Evolutionary conservation across 2,888 invertebrate species (phyloP).

Genomic region (Merodon equestris): DNA sequence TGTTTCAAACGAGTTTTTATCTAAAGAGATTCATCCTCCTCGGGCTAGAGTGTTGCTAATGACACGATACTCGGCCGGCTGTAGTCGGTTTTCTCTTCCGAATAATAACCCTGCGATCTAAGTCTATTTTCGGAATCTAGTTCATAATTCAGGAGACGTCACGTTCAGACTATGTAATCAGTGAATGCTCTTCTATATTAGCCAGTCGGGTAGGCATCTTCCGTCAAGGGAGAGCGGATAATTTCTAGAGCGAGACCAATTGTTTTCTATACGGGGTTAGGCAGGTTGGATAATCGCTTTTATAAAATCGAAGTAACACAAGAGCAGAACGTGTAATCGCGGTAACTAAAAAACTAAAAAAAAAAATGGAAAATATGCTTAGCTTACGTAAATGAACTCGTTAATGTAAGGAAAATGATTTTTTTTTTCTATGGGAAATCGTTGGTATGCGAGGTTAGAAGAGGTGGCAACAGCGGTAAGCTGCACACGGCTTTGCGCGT

Average conservation of each 20-base stretch:
- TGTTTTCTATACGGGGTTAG: constrained; percentile 14
- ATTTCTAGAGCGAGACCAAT: constrained; percentile 38
- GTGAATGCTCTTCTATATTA: not conserved
- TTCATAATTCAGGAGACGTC: constrained; percentile 33
- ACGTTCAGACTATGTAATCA: not conserved
- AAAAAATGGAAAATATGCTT: no score
- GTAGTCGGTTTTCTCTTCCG: constrained; percentile 35
- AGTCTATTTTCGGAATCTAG: constrained; percentile 55
- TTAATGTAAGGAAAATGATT: constrained; percentile 28
- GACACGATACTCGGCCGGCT: not conserved
- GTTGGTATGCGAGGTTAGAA: constrained; percentile 2
- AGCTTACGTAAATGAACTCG: constrained; percentile 45
- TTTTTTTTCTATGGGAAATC: constrained; percentile 5
- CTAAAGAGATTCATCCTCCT: not conserved
- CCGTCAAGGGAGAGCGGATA: constrained; percentile 1
- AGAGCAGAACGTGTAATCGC: constrained; percentile 19
- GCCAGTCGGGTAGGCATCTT: constrained; percentile 6
- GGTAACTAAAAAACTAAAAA: not conserved
- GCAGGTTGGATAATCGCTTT: constrained; percentile 33
- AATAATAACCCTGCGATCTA: constrained; percentile 32
- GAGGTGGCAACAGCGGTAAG: not conserved
- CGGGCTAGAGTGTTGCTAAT: constrained; percentile 7
- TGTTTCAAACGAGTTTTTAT: constrained; percentile 62
- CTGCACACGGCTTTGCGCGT: constrained; percentile 17
- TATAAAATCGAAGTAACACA: not conserved